Evolutionary conservation across 2,888 invertebrate genomes (phyloP).

Genomic region (Limulus polyphemus): DNA sequence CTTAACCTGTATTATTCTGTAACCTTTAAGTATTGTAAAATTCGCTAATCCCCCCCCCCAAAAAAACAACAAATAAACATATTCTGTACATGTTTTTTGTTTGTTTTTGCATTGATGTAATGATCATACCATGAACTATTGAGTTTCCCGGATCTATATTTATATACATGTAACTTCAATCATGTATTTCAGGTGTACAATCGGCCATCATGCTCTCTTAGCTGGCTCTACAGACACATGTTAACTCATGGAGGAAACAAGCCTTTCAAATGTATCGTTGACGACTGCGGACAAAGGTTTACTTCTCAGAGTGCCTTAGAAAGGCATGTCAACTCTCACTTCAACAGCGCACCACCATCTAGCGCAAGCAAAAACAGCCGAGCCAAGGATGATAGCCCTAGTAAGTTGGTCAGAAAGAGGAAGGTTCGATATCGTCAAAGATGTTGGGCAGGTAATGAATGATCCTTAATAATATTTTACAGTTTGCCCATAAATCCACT

Average conservation of each 20-base stretch:
- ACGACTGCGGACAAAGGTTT: constrained; percentile 60
- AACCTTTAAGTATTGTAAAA: too few species aligned
- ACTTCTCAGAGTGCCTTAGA: constrained; percentile 55
- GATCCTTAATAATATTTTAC: too few species aligned
- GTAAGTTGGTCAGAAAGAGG: constrained; percentile 14
- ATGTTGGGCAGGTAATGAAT: constrained; percentile 10
- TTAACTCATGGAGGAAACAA: constrained; percentile 84
- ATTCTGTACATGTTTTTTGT: too few species aligned
- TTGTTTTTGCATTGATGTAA: too few species aligned
- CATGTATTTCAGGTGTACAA: constrained; percentile 52
- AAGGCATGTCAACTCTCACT: constrained; percentile 48
- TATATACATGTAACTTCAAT: too few species aligned
- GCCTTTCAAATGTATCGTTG: constrained; percentile 89
- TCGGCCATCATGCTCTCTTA: constrained; percentile 75
- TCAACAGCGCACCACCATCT: constrained; percentile 7
- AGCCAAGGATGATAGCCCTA: constrained; percentile 10
- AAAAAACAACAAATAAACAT: too few species aligned
- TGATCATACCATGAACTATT: too few species aligned
- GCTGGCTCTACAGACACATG: constrained; percentile 88
- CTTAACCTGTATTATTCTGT: too few species aligned
- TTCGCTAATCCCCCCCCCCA: too few species aligned
- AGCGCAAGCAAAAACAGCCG: constrained; percentile 6
- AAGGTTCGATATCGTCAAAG: constrained; percentile 18
- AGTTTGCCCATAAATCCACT: too few species aligned
- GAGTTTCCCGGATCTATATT: too few species aligned